Conservation (phyloP, 2,888 invertebrate genomes). For the Arenicola marina region DNA sequence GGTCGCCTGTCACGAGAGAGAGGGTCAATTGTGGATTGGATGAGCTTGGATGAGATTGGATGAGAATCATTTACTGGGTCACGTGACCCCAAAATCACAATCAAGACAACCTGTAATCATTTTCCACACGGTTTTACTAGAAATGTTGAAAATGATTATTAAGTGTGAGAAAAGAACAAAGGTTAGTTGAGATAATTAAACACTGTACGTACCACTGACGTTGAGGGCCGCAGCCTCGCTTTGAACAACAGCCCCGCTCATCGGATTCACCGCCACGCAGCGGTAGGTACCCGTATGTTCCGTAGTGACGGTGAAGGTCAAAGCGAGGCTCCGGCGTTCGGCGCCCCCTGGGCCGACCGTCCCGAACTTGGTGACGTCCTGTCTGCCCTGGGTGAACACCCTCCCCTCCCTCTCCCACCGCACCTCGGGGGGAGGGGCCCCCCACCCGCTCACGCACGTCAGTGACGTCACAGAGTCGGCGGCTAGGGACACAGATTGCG, state of each 20-base stretch:
- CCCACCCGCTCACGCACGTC: constrained; percentile 46
- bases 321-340: constrained; percentile 42
- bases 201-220: no score
- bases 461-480: constrained; percentile 39
- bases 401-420: constrained; percentile 47
- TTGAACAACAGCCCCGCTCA: constrained; percentile 10
- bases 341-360: constrained; percentile 18
- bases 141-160: no score
- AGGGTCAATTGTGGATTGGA: no score
- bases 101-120: no score
- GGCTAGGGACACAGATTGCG: constrained; percentile 34
- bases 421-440: constrained; percentile 37
- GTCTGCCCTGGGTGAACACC: constrained; percentile 36
- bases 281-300: constrained; percentile 35
- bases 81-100: no score
- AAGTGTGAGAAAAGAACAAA: no score
- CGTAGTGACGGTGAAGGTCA: constrained; percentile 35
- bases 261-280: constrained; percentile 45
- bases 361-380: constrained; percentile 38
- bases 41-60: no score
- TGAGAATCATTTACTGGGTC: no score
- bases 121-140: no score
- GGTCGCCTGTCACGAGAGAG: no score
- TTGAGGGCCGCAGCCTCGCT: no score
- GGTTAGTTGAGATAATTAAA: no score